A percentile compares a stretch with the other conserved stretches of the same genome.
Conservation (phyloP, 2,113 vertebrate genomes). For the Cathartes aura region DNA sequence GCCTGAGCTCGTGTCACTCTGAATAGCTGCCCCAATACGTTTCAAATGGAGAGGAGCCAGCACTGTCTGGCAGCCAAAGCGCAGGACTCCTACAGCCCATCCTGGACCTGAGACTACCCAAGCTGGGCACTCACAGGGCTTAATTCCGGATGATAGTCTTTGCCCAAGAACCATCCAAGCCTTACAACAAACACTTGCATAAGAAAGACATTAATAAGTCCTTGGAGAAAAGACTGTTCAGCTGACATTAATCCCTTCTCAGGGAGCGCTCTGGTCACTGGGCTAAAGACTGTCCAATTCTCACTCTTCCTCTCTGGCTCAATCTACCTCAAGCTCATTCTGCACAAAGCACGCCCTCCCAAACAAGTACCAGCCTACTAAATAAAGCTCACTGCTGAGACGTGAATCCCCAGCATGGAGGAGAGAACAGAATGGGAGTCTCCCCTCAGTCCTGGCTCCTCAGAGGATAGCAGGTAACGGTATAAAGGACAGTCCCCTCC, state of each 20-base stretch:
- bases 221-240: not conserved
- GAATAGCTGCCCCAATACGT: not conserved
- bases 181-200: not conserved
- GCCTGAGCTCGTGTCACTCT: rapidly evolving
- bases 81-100: not conserved
- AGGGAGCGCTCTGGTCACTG: not conserved
- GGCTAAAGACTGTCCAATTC: not conserved
- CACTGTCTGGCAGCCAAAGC: not conserved
- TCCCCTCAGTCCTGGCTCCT: not conserved
- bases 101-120: not conserved
- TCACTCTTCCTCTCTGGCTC: not conserved
- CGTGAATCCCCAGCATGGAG: not conserved
- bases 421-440: too few species aligned
- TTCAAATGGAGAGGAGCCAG: not conserved
- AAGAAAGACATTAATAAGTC: rapidly evolving
- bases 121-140: not conserved
- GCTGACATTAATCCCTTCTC: not conserved
- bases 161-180: not conserved
- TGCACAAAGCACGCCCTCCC: not conserved
- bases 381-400: not conserved
- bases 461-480: not conserved
- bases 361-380: not conserved
- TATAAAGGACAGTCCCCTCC: too few species aligned
- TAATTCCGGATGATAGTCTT: not conserved
- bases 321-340: not conserved